Base-by-base conservation (phyloP, 1,140 invertebrate species). In the Lasaia peninsularis region DNA sequence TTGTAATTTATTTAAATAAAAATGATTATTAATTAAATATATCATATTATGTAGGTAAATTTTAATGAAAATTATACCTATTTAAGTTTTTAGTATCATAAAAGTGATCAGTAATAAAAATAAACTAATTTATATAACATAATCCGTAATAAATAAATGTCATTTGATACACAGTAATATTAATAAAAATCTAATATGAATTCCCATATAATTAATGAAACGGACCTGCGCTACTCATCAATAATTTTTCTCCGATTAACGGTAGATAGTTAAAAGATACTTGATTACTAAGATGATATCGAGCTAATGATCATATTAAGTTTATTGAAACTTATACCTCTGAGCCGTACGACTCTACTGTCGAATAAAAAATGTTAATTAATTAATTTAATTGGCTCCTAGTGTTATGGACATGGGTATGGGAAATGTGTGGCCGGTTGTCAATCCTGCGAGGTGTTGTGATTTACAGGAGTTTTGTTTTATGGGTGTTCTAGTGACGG, bases 351-450 rank as follows among this genome's bases (percentile, higher is more conserved):
- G 40, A 44, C 18, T 20, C 14, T 0, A 7, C 18, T 44, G 18
- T 8, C 40, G 16, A 44, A 44, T 44, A 44, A 44, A 44, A 44
- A 44, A 44, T 44, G 40, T 44, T 18, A 44, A 44, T 44, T 44
- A 20, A 44, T 44, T 44, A 44, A 44, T 44, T 44, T 18, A 9
- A 44, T 20, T 18, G 40, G 40, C 40, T 44, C 40, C 40, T 44
- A 18, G 40, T 44, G 10, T 44, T 44, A 44, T 20, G 18, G 40
- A 44, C 9, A 44, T 44, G 16, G 14, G 40, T 6, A 44, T 44
- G 16, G 40, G 40, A 44, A 44, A 44, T 20, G 40, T 44, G 40
- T 44, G 40, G 16, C 16, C 16, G 8, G 16, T 18, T 44, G 14
- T 44, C 40, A 44, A 44, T 44, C 11, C 40, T 44, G 10, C 11